Conservation (phyloP, 2,888 invertebrate genomes). For the Colletes collaris region DNA sequence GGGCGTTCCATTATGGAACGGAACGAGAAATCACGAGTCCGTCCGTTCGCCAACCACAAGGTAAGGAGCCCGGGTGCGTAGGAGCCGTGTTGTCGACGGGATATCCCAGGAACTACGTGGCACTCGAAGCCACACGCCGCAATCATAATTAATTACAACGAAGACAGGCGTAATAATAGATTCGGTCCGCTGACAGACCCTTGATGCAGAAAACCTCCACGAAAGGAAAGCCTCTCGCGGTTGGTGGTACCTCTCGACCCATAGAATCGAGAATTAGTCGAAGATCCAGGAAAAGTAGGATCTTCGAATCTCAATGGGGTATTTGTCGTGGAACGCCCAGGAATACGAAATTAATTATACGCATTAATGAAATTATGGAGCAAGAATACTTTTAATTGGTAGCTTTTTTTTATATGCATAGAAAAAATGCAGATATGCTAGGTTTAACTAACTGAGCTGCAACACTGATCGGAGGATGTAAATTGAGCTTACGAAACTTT, state of each 20-base stretch:
- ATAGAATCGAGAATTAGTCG: constrained; percentile 6
- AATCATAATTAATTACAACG: constrained; percentile 63
- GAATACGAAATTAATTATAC: too few species aligned
- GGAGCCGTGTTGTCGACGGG: constrained; percentile 29
- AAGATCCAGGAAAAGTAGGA: neutral
- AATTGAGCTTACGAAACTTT: too few species aligned
- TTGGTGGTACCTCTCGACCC: constrained; percentile 43
- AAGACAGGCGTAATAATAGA: constrained; percentile 59
- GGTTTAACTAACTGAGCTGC: too few species aligned
- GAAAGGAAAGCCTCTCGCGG: constrained; percentile 40
- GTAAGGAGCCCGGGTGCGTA: constrained; percentile 26
- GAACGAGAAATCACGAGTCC: neutral
- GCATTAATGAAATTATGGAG: too few species aligned
- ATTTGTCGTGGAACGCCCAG: too few species aligned
- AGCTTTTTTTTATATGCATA: too few species aligned
- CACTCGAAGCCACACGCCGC: constrained; percentile 47
- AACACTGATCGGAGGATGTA: too few species aligned
- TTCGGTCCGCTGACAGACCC: constrained; percentile 51
- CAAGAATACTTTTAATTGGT: too few species aligned
- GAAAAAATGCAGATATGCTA: too few species aligned
- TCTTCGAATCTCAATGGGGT: too few species aligned
- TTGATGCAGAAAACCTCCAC: constrained; percentile 49
- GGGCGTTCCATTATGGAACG: neutral
- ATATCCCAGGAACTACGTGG: constrained; percentile 8
- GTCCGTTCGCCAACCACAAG: neutral